Conservation (phyloP, 2,113 vertebrate genomes). For the Aphyosemion australe region DNA sequence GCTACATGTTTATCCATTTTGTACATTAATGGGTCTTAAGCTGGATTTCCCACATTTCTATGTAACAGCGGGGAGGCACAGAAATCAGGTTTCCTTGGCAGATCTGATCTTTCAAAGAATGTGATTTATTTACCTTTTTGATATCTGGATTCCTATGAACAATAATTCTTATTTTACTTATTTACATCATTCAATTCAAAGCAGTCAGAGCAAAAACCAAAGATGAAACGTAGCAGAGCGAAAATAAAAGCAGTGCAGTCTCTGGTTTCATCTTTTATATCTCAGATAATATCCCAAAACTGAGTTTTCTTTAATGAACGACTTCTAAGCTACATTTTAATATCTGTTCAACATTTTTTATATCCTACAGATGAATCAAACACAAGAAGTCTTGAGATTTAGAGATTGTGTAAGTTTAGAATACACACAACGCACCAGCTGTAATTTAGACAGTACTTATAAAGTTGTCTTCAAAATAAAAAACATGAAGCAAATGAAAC, state of each 20-base stretch:
- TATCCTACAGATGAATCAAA: too few species aligned
- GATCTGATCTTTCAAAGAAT: background rate
- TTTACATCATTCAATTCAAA: background rate
- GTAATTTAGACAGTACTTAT: too few species aligned
- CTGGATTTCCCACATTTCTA: background rate
- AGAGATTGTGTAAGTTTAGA: too few species aligned
- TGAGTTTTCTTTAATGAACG: too few species aligned
- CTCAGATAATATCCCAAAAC: too few species aligned
- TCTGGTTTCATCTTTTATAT: background rate
- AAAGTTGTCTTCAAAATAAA: too few species aligned
- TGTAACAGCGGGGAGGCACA: background rate
- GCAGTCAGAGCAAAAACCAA: background rate
- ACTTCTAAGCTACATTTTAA: background rate
- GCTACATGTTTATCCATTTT: constrained; percentile 11
- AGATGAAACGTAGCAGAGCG: background rate
- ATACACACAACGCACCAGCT: too few species aligned
- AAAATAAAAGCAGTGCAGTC: background rate
- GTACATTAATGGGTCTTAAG: background rate
- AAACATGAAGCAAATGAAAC: too few species aligned
- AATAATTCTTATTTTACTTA: background rate
- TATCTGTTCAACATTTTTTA: background rate
- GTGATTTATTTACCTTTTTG: background rate
- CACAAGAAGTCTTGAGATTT: too few species aligned
- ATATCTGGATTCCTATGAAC: background rate
- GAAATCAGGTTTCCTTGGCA: background rate